Base-by-base conservation (phyloP, 2,797 vertebrate genomes). In the Toxotes lorentzi region DNA sequence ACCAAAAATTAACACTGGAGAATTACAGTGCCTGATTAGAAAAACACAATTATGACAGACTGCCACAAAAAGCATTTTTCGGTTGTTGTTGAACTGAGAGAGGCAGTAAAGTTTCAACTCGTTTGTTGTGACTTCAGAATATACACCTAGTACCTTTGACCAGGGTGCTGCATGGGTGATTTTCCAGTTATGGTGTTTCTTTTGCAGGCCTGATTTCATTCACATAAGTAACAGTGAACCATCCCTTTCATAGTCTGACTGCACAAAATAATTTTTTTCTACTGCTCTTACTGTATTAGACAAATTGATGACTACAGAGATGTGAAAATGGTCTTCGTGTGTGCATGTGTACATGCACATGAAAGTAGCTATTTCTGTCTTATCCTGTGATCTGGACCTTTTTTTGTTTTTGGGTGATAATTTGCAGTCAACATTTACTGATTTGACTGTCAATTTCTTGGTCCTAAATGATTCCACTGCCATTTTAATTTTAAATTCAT, bases 201-300 rank as follows among this genome's bases (percentile, higher is more conserved):
- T 66, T 70, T 53, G n/a, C 64, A 68, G 35, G 57, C 76, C 35
- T 63, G 69, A 83, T 76, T 77, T 84, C 27, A 76, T 82, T 78
- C 53, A 81, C 34, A 83, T 79, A 70, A 81, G 86, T 80, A 73
- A 81, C 65, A 80, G 59, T n/a, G 47, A 75, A 60, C 14, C 54
- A 27, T 75, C 48, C 7, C 53, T 59, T 81, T 60, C 67, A 71
- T 63, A 50, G 30, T 77, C 57, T 62, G 41, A 72, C 34, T 35
- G 40, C 73, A 68, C 16, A 75, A 73, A 79, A 76, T 17, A 7
- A 61, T 73, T 66, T 71, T 67, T 38, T 62, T 53, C 68, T 54
- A 14, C 40, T 57, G 57, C 53, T 45, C 43, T 71, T 60, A 64
- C 43, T 68, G 62, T 70, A 76, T 70, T 57, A 40, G 60, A 79